phyloP scores from a whole-genome alignment of 30 jellyfish, hydroid and myxozoan genomes.

The Aurelia sp. region DNA sequence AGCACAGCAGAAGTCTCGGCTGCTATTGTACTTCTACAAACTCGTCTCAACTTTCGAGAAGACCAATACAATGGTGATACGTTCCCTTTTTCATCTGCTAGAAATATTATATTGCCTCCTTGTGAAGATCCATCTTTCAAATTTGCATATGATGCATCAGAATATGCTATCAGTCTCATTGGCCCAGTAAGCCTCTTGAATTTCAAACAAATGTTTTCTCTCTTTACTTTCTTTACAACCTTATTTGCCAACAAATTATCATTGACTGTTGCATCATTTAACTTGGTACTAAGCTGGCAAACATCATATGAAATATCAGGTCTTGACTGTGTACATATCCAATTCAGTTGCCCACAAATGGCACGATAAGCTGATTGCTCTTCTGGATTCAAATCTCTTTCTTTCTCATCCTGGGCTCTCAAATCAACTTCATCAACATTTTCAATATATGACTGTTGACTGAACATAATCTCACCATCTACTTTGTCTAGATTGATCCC shows the following conservation, averaged over 20 bases:
- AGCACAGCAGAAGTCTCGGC: slow-evolving; percentile 54
- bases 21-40: slow-evolving; percentile 49
- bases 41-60: slow-evolving; percentile 39
- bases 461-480: slow-evolving; percentile 16
- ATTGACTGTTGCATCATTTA: slow-evolving; percentile 1
- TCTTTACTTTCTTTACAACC: slow-evolving; percentile 12
- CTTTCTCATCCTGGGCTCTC: slow-evolving; percentile 42
- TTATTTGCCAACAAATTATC: slow-evolving; percentile 6
- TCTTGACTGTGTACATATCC: slow-evolving; percentile 36
- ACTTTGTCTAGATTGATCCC: slow-evolving; percentile 8
- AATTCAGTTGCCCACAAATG: slow-evolving; percentile 27
- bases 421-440: slow-evolving; percentile 1
- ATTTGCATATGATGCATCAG: too few species aligned
- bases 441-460: slow-evolving; percentile 44
- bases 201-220: neutral
- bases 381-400: slow-evolving; percentile 10
- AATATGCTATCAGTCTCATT: too few species aligned
- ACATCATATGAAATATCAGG: slow-evolving; percentile 26
- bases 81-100: too few species aligned
- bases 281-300: neutral
- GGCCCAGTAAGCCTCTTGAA: too few species aligned
- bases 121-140: too few species aligned
- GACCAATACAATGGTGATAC: neutral
- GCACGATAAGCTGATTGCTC: slow-evolving; percentile 1
- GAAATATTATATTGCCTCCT: too few species aligned